phyloP scores from a whole-genome alignment of 2,797 vertebrate species.

The Hirundo rustica region DNA sequence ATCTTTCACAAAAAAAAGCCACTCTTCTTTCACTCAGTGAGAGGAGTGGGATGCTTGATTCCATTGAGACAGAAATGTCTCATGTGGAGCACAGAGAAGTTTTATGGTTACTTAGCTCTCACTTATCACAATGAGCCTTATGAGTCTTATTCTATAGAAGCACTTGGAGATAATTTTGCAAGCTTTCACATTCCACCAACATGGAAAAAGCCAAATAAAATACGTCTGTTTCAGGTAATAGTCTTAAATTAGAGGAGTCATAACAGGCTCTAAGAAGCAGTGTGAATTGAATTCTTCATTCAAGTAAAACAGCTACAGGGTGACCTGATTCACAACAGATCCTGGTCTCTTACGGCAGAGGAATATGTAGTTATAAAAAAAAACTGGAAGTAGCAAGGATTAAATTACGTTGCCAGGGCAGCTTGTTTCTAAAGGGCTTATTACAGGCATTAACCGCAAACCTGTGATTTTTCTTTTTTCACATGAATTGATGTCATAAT shows the following conservation, averaged over 20 bases:
- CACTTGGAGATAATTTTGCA: constrained; percentile 49
- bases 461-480: constrained; percentile 73
- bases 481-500: constrained; percentile 77
- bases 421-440: constrained; percentile 70
- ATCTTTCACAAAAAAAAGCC: background rate
- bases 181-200: constrained; percentile 27
- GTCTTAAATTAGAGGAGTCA: constrained; percentile 67
- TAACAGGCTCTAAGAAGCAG: constrained; percentile 57
- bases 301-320: constrained; percentile 51
- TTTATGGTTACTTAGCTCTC: constrained; percentile 30
- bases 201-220: constrained; percentile 69
- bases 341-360: constrained; percentile 42
- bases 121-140: constrained; percentile 37
- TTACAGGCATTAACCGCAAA: constrained; percentile 71
- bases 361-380: constrained; percentile 65
- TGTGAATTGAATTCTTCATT: constrained; percentile 66
- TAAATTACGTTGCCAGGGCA: constrained; percentile 66
- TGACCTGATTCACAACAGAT: constrained; percentile 64
- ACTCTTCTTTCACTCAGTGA: background rate
- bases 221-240: constrained; percentile 52
- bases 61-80: background rate
- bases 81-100: background rate
- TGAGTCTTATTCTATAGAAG: constrained; percentile 22
- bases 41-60: accelerated
- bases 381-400: constrained; percentile 61